Percentiles rank a stretch among this genome's conserved stretches.
These are phyloP conservation scores for Himantopus leucocephalus DNA, from an alignment of 2,113 vertebrate species.

Conservation along the genomic window DNA sequence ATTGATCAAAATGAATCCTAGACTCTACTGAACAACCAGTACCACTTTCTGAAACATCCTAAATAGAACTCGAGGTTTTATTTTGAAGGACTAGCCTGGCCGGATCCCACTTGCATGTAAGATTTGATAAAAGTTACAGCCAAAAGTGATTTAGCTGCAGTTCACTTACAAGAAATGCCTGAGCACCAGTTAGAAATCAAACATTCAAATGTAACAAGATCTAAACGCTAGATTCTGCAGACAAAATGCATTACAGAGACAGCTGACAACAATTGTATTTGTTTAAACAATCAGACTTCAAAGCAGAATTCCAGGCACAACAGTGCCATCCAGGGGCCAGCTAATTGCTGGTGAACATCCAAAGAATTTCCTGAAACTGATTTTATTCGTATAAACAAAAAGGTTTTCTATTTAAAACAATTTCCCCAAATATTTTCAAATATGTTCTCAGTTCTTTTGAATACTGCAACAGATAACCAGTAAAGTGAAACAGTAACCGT, in stretches of 20 bases:
- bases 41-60: not conserved
- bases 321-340: constrained; percentile 69
- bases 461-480: not conserved
- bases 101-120: not conserved
- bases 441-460: not conserved
- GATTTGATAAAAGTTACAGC: not conserved
- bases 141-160: not conserved
- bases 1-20: not conserved
- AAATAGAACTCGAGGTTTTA: not conserved
- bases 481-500: not conserved
- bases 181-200: not conserved
- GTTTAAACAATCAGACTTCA: not conserved
- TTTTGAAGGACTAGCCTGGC: not conserved
- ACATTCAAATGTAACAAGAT: not conserved
- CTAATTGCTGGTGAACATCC: not conserved
- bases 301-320: constrained; percentile 48
- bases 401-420: not conserved
- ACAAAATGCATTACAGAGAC: not conserved
- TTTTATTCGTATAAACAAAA: not conserved
- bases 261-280: not conserved
- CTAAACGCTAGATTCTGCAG: not conserved
- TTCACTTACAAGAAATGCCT: not conserved
- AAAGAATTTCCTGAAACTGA: not conserved
- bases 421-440: not conserved
- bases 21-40: not conserved